Base-by-base conservation (phyloP, 2,888 invertebrate species). In the Tipula confusa region DNA sequence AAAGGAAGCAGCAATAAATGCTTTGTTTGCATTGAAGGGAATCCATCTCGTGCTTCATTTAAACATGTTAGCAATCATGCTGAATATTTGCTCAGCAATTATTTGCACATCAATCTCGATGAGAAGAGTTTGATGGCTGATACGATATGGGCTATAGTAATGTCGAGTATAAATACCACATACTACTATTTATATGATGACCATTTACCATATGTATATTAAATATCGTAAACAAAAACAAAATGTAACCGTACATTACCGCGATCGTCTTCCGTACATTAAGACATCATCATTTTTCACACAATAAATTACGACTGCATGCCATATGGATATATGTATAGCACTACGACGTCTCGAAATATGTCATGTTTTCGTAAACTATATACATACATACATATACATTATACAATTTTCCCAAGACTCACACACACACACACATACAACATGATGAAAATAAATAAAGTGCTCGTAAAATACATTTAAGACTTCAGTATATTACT, bases 211-310 rank as follows among this genome's bases (percentile, higher is more conserved):
- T n/a, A n/a, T n/a, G n/a, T n/a, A n/a, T n/a, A n/a, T n/a, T n/a
- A n/a, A n/a, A n/a, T n/a, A n/a, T n/a, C n/a, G n/a, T n/a, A n/a
- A n/a, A n/a, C n/a, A 43, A 43, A 64, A 7, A 64, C 24, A 24
- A 18, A 64, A 64, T 64, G 18, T 64, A 9, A 64, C 24, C 64
- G 64, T 64, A 64, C 64, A 64, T 64, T 64, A 64, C 64, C 64
- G n/a, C n/a, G 64, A 64, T 2, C 24, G 64, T 64, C 64, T 64
- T 24, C 64, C 64, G 64, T 24, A 9, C 18, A 64, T 24, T 64
- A 64, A 64, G 64, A 64, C 64, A 64, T 64, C 64, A 64, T 64
- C 24, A 64, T 24, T 64, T 64, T 64, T 64, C 64, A 64, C 64
- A 64, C 64, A 64, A 64, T 64, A 64, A 64, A 64, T 64, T 24